Evolutionary conservation across 2,888 invertebrate species (phyloP), one percentile per base, ranked within the genome.

Genomic region (Cetonia aurata): DNA sequence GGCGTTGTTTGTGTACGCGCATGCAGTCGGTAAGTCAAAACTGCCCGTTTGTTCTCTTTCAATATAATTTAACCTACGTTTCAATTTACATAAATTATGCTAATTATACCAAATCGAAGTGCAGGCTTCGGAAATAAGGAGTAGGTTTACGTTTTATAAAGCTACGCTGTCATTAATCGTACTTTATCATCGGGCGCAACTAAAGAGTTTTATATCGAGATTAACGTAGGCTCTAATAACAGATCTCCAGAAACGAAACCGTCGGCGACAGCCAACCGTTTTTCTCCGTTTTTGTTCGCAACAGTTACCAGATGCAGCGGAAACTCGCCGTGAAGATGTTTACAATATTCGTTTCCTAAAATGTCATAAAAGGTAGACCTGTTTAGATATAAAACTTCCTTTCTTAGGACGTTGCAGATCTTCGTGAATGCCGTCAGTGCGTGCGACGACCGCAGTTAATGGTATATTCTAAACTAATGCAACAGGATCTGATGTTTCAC

Each of bases 81-180:
- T 60, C 44, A 60, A 69, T 60, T 69, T 62, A 62, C 60, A 69
- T 69, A 60, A 65, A 69, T 69, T 69, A 69, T 69, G 62, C 44
- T 69, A 69, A 69, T 69, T 55, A 46, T 33, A 53, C 55, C 37
- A 69, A 57, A 68, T 65, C 62, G 62, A 65, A 65, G 62, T 65
- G 17, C 52, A 65, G 50, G 33, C 62, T 65, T 65, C 37, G 50
- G 37, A 65, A 65, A 65, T 50, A 62, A 62, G 50, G 62, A 37
- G 50, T 65, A 46, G 44, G 60, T 60, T 60, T 33, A 50, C 17
- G 50, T 65, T 37, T n/a, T 65, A 65, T 50, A 65, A 50, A 37
- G 50, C 50, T 19, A 13, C 33, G 37, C 15, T 33, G 17, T 50
- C 50, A 65, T 50, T 50, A 65, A 65, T 50, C 15, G 50, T 65